Percentiles rank a stretch among this genome's conserved stretches.
phyloP scores from a whole-genome alignment of 1,140 invertebrate species.

The Drosophila rufa region DNA sequence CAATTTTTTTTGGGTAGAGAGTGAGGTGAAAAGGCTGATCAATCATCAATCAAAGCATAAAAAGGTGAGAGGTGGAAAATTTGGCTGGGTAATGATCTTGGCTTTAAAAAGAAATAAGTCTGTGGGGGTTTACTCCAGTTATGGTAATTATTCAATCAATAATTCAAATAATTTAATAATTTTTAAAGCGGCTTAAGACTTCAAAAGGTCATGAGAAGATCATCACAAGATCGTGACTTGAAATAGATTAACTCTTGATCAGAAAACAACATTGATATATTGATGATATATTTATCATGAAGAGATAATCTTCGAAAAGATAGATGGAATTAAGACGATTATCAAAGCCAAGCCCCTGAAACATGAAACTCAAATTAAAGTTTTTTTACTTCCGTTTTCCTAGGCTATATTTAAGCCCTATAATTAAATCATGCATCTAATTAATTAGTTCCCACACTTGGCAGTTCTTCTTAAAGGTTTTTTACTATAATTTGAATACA shows the following conservation, averaged over 20 bases:
- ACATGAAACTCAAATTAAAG: not conserved
- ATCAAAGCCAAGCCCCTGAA: too few relatives aligned
- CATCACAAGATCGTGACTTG: not conserved
- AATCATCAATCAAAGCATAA: constrained; percentile 56
- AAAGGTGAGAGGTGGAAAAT: not conserved
- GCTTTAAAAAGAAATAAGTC: constrained; percentile 4
- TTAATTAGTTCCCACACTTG: not conserved
- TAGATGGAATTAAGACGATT: constrained; percentile 4
- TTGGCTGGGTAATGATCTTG: not conserved
- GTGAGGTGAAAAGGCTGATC: constrained; percentile 5
- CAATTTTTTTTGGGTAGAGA: constrained; percentile 25
- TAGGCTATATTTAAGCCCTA: not conserved
- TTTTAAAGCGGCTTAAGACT: constrained; percentile 4
- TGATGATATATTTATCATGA: constrained; percentile 20
- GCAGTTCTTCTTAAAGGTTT: not conserved
- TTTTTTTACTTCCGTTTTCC: constrained; percentile 10
- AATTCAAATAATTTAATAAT: constrained; percentile 7
- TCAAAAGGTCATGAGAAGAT: constrained; percentile 13
- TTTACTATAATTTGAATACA: not conserved
- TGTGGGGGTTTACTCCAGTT: constrained; percentile 5
- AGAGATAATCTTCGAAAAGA: not conserved
- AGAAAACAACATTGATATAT: constrained; percentile 11
- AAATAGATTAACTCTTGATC: constrained; percentile 2
- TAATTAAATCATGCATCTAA: constrained; percentile 5
- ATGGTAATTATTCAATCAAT: constrained; percentile 8